Percentiles rank a stretch among this genome's conserved stretches.
Conservation (phyloP, 2,113 vertebrate genomes). For the Tupaia tana region DNA sequence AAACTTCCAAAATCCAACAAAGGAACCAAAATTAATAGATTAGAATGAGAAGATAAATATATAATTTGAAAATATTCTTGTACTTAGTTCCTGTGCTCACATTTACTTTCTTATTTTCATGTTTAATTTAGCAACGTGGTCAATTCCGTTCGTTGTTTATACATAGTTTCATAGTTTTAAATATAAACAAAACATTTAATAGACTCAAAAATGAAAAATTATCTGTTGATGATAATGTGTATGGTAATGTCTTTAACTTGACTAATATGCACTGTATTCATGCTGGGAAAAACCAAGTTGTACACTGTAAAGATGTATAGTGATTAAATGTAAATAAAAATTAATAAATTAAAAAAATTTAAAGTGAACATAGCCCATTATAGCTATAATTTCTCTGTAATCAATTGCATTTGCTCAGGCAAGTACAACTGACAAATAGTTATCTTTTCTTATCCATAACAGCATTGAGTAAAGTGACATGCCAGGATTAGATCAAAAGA, state of each 20-base stretch:
- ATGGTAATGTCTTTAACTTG: too few species aligned
- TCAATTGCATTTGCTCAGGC: background rate
- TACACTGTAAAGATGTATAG: too few species aligned
- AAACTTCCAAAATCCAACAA: conserved; percentile 9
- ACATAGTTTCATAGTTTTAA: background rate
- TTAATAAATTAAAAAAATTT: background rate
- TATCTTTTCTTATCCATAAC: background rate
- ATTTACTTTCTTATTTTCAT: too few species aligned
- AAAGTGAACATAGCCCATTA: background rate
- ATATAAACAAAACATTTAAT: too few species aligned
- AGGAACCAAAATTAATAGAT: conserved; percentile 6
- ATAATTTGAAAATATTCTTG: conserved; percentile 24
- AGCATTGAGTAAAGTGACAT: background rate
- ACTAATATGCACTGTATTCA: too few species aligned
- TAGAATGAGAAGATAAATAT: background rate
- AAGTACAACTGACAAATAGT: conserved; percentile 1
- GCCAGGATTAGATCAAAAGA: background rate
- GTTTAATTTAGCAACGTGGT: background rate
- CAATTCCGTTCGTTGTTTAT: conserved; percentile 44
- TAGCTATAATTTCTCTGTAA: background rate
- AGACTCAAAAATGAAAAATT: too few species aligned
- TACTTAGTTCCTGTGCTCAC: background rate
- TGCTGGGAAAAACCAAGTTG: too few species aligned
- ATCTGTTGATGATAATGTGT: too few species aligned
- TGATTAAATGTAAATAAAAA: too few species aligned